Base-by-base conservation (phyloP, 2,113 vertebrate genomes). In the Podarcis raffonei region DNA sequence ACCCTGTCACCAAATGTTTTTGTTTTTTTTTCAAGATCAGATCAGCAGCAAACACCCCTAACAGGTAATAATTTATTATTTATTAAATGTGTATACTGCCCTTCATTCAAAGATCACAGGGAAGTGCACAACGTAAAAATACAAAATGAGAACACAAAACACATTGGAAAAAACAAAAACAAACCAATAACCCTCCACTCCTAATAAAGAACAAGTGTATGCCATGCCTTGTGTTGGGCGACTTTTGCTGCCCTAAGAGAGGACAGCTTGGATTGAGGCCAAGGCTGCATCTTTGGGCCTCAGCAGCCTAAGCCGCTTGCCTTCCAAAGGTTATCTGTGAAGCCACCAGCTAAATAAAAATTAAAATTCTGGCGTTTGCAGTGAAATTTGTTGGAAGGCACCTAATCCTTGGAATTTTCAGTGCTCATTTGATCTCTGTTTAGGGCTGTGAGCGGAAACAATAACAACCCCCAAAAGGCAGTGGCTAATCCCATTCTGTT, bases 11-110 rank as follows among this genome's bases (percentile, higher is more conserved):
- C 48, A 53, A 48, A 5, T 66, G 18, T 22, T 22, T 87, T 3
- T 66, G 18, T 22, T 22, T 87, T 3, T 80, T 94, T 94, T 94
- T 78, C 81, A 89, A 92, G 75, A 78, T 88, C 79, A 92, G 75
- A 78, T 88, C 79, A 66, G 39, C 0, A 4, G 39, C 86, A 94
- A 66, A 27, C 42, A 79, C 53, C 1, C 0, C 42, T 86, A 88
- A 90, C 72, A 71, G 0, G 1, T 0, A 0, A 35, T 48, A 48
- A 48, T 48, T 48, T 48, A 48, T 53, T 53, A 53, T 53, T 53
- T 53, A 53, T 53, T 53, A 53, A 12, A 53, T 53, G 2, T 53
- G 48, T 53, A 53, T 12, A 53, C 48, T 53, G 48, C 11, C 48
- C 11, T 53, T 53, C 48, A 53, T 53, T 53, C 48, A 53, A 53